Evolutionary conservation across 2,113 vertebrate genomes (phyloP), one percentile per base, ranked within the genome.

Genomic region (Proteles cristata): DNA sequence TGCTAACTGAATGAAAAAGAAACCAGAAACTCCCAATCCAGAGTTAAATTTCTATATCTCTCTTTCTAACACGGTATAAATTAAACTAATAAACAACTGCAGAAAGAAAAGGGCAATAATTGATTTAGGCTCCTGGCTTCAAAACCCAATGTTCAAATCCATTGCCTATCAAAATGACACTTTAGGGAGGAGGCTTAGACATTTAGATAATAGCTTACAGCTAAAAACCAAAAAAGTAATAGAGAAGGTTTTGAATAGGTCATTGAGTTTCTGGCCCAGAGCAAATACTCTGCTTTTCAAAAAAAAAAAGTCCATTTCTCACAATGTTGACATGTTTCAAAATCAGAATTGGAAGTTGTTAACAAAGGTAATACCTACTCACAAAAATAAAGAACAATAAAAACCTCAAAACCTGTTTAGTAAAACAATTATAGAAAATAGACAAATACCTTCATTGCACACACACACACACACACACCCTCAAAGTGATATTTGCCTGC

Each of bases 351-450:
- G 28, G 7, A 73, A 92, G 11, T 53, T 63, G 48, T 35, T 69
- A n/a, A 74, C 66, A 74, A 96, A 93, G 90, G 58, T 17, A 93
- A 28, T 68, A 93, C 12, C 66, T 93, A 87, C n/a, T 73, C 73
- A 4, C 19, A 28, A 61, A 61, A 21, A 61, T 21, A 61, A 61
- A 19, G 23, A 61, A 58, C 1, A 19, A 58, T 4, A 58, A 58
- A 58, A 58, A 5, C 58, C 55, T 15, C 58, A 61, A 35, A n/a
- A 53, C 11, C 26, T 28, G 10, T 74, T 86, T 45, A 48, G 4
- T 68, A 74, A 90, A 95, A 58, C 0, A 81, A 19, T 43, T 92
- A 48, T 4, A 80, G 65, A 65, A 87, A 92, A 93, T 28, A 63
- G 28, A 65, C 26, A 80, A 63, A 88, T 84, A 35, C 82, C 4